These are phyloP conservation scores for Cotesia glomerata DNA, from an alignment of 1,140 invertebrate species.

Conservation along the genomic window DNA sequence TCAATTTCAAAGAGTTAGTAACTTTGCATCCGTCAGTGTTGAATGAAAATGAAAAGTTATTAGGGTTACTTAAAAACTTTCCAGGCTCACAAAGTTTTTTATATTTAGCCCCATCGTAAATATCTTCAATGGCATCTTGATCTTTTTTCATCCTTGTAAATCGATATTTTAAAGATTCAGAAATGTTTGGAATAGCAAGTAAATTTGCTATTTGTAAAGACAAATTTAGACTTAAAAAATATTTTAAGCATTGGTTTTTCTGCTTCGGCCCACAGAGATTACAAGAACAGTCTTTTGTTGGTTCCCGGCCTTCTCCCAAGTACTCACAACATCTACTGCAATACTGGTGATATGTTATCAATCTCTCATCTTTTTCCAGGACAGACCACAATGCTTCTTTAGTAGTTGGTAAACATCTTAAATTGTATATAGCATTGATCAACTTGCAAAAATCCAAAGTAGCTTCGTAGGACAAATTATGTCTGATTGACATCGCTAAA, in stretches of 20 bases:
- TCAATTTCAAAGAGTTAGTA: background rate
- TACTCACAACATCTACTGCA: background rate
- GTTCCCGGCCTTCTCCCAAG: background rate
- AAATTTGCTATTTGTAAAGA: background rate
- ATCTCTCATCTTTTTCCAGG: background rate
- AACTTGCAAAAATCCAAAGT: background rate
- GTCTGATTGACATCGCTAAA: background rate
- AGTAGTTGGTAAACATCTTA: background rate
- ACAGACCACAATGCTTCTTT: background rate
- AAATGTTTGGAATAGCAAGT: background rate
- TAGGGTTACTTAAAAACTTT: slow-evolving; percentile 1
- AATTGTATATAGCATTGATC: background rate
- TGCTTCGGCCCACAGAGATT: background rate
- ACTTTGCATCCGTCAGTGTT: slow-evolving; percentile 8
- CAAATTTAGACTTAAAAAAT: background rate
- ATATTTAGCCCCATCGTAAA: slow-evolving; percentile 25
- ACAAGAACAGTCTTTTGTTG: background rate
- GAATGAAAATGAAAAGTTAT: slow-evolving; percentile 10
- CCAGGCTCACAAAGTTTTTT: background rate
- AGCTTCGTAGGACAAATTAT: background rate
- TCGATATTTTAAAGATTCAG: slow-evolving; percentile 8
- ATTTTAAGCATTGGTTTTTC: background rate
- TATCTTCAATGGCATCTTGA: slow-evolving; percentile 23
- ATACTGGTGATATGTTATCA: background rate
- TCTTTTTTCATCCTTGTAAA: slow-evolving; percentile 20